phyloP scores from a whole-genome alignment of 2,113 vertebrate genomes.

The Grammomys surdaster region DNA sequence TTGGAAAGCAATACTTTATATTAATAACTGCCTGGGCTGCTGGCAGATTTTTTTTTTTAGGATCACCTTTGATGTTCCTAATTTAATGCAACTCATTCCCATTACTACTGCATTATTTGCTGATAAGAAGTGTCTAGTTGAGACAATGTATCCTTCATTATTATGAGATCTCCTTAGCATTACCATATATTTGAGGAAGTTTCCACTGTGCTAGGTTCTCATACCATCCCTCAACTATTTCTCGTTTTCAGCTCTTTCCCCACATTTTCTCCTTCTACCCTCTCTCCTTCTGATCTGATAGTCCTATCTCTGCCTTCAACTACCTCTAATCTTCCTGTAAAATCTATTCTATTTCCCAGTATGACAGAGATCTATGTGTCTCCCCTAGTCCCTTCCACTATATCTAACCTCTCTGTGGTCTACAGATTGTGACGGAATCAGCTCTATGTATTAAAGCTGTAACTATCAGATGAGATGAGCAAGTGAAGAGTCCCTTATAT shows the following conservation, averaged over 20 bases:
- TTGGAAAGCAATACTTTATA: background rate
- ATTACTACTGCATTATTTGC: background rate
- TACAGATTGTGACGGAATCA: background rate
- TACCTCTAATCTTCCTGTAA: background rate
- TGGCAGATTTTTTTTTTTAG: too few relatives aligned
- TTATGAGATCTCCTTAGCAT: background rate
- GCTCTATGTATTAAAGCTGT: conserved; percentile 61
- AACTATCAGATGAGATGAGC: conserved; percentile 68
- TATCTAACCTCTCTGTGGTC: background rate
- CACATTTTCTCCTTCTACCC: background rate
- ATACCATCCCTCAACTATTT: background rate
- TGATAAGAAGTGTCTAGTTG: background rate
- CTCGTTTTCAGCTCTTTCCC: background rate
- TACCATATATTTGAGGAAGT: background rate
- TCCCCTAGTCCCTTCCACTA: background rate
- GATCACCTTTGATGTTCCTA: background rate
- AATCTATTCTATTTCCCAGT: background rate
- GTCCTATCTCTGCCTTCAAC: background rate
- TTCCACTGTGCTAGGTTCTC: background rate
- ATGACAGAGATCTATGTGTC: background rate
- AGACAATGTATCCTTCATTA: background rate
- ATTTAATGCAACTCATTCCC: background rate
- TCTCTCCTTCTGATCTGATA: background rate
- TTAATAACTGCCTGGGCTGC: background rate
- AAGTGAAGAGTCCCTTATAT: conserved; percentile 74